Conservation (phyloP, 1,140 invertebrate species). For the Grapholita molesta region DNA sequence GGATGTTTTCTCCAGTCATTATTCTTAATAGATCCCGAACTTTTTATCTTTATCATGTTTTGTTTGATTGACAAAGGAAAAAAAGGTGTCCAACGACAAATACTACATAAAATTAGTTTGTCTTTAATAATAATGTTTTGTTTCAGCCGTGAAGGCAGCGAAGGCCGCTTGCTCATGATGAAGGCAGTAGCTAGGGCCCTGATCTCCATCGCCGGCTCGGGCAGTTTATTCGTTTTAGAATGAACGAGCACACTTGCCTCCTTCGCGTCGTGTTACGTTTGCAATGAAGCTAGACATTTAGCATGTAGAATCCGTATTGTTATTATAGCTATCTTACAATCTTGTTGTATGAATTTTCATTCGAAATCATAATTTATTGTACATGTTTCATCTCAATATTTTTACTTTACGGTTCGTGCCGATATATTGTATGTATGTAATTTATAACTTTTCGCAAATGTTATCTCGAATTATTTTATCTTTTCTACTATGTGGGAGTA, state of each 20-base stretch:
- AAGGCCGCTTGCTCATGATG: constrained; percentile 84
- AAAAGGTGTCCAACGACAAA: too few species aligned
- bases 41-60: too few species aligned
- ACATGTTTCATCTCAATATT: neutral
- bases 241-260: constrained; percentile 27
- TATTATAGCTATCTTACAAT: neutral
- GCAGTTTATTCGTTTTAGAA: constrained; percentile 63
- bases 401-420: neutral
- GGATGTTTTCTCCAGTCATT: too few species aligned
- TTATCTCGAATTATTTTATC: neutral
- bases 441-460: neutral
- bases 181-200: constrained; percentile 23
- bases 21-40: too few species aligned
- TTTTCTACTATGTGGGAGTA: neutral
- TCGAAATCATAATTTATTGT: neutral
- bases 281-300: neutral
- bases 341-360: neutral
- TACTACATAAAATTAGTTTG: too few species aligned
- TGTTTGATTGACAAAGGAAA: too few species aligned
- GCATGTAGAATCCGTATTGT: neutral
- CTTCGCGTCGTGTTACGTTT: neutral
- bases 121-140: too few species aligned
- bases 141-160: constrained; percentile 83
- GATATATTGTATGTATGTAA: neutral
- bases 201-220: constrained; percentile 1